Conservation (phyloP, 2,113 vertebrate species). For the Cercocebus atys region DNA sequence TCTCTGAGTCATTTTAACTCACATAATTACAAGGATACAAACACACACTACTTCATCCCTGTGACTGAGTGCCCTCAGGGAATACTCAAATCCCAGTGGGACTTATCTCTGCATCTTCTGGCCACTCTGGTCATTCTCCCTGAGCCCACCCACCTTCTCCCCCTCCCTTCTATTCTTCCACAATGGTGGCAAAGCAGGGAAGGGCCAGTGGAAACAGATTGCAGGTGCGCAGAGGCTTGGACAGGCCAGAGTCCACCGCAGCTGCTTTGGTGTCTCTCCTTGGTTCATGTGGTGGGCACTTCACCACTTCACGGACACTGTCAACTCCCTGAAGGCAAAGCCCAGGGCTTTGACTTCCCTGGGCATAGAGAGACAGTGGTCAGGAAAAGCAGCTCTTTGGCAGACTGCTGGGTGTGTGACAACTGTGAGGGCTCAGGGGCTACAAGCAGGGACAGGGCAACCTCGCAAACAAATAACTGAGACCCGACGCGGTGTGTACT, state of each 20-base stretch:
- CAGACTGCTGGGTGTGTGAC: neutral
- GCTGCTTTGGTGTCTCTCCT: neutral
- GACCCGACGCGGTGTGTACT: accelerated
- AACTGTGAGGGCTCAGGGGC: neutral
- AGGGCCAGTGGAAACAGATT: neutral
- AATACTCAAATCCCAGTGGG: neutral
- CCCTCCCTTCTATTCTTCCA: neutral
- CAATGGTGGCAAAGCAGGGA: neutral
- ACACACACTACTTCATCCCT: neutral
- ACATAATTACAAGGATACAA: neutral
- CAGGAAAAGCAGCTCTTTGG: neutral
- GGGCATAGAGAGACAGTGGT: neutral
- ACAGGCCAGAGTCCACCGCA: accelerated
- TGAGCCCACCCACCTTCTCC: neutral
- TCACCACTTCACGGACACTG: neutral
- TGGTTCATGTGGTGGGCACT: accelerated
- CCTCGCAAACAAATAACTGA: neutral
- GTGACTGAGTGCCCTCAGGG: neutral
- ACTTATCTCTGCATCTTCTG: neutral
- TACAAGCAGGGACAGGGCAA: neutral
- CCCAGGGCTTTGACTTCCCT: neutral
- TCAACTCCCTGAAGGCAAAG: neutral
- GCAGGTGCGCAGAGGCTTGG: neutral
- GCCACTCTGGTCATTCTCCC: neutral
- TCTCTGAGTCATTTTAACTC: neutral